phyloP scores from a whole-genome alignment of 2,797 vertebrate genomes.

The Melopsittacus undulatus region DNA sequence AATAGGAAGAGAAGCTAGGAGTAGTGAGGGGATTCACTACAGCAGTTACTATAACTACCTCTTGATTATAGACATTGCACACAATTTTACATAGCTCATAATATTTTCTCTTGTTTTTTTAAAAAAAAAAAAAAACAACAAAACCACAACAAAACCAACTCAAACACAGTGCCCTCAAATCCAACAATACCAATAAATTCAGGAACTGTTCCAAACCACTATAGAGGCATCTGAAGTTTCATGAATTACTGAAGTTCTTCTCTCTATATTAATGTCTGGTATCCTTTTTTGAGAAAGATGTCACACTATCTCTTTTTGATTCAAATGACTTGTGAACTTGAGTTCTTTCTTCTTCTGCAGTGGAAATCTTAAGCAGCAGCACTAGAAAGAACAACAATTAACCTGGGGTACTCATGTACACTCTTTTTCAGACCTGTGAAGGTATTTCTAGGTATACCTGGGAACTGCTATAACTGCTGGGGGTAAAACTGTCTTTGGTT shows the following conservation, averaged over 20 bases:
- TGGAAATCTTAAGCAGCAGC: not conserved
- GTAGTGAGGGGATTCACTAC: not conserved
- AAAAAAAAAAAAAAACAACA: not conserved
- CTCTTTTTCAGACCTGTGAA: not conserved
- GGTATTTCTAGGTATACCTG: not conserved
- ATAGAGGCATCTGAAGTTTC: not conserved
- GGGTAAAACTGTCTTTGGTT: not conserved
- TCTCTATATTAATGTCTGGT: not conserved
- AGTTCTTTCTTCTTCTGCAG: not conserved
- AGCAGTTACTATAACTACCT: not conserved
- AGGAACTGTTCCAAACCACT: not conserved
- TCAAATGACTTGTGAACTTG: not conserved
- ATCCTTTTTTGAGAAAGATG: not conserved
- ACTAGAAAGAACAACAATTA: not conserved
- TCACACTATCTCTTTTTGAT: not conserved
- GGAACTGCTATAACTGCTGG: no score
- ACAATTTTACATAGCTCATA: not conserved
- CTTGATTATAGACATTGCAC: not conserved
- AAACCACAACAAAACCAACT: not conserved
- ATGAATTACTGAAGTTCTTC: not conserved
- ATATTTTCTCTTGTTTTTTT: not conserved
- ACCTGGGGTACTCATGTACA: accelerated
- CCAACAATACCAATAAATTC: accelerated
- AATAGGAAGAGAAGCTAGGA: not conserved
- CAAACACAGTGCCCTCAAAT: not conserved